phyloP scores from a whole-genome alignment of 1,140 invertebrate species.

The Idris sp. region DNA sequence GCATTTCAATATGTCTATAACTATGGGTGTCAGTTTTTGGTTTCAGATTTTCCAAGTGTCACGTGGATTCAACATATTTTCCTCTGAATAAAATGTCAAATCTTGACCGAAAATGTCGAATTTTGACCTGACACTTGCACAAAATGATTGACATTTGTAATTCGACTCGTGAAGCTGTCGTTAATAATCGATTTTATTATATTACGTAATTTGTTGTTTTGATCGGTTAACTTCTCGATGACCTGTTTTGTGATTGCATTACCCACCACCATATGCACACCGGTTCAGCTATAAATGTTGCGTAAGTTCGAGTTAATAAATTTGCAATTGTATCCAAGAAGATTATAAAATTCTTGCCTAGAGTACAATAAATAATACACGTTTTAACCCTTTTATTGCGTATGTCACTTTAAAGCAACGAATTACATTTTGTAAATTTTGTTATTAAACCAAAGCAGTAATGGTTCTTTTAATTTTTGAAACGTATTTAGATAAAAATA shows the following conservation, averaged over 20 bases:
- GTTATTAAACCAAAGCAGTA: too few relatives aligned
- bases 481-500: too few relatives aligned
- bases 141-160: not conserved
- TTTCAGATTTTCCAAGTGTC: not conserved
- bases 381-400: too few relatives aligned
- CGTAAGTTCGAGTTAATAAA: constrained; percentile 14
- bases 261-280: constrained; percentile 1
- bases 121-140: not conserved
- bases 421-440: too few relatives aligned
- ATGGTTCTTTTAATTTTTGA: too few relatives aligned
- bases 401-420: too few relatives aligned
- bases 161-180: not conserved
- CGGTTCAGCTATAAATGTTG: constrained; percentile 3
- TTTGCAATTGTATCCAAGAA: constrained; percentile 4
- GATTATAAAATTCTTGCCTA: too few relatives aligned
- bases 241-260: constrained; percentile 11
- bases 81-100: too few relatives aligned
- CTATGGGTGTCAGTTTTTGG: not conserved
- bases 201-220: constrained; percentile 19
- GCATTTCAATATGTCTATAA: not conserved
- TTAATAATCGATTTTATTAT: constrained; percentile 1
- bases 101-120: too few relatives aligned
- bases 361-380: too few relatives aligned
- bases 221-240: constrained; percentile 1
- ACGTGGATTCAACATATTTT: not conserved